phyloP scores from a whole-genome alignment of 2,113 vertebrate species.

The Saccopteryx bilineata region DNA sequence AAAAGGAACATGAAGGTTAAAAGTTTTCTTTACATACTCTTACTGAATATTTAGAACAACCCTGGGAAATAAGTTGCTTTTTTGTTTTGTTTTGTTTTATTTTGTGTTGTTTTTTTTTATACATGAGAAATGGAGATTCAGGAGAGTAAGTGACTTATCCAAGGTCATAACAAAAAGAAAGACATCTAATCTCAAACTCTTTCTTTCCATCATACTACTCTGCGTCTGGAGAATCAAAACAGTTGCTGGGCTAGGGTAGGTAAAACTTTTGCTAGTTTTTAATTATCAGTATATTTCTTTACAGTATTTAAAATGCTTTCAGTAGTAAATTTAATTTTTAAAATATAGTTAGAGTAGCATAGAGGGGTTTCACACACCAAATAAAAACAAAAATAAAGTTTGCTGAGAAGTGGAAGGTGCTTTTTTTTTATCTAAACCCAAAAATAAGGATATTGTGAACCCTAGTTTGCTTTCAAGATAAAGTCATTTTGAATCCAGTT shows the following conservation, averaged over 20 bases:
- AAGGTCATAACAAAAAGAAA: constrained; percentile 15
- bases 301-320: constrained; percentile 27
- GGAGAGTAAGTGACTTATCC: background rate
- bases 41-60: background rate
- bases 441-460: constrained; percentile 10
- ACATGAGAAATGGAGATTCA: background rate
- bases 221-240: background rate
- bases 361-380: background rate
- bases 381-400: background rate
- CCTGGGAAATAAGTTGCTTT: background rate
- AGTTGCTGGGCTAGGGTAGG: background rate
- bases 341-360: background rate
- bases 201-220: background rate
- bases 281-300: background rate
- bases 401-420: background rate
- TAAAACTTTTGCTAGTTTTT: background rate
- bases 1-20: background rate
- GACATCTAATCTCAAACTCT: background rate
- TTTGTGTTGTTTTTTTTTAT: background rate
- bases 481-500: background rate
- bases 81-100: background rate
- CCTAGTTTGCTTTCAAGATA: background rate
- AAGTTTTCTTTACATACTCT: background rate
- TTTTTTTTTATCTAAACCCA: constrained; percentile 3
- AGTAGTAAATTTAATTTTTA: background rate